A percentile compares a stretch with the other conserved stretches of the same genome.
phyloP scores from a whole-genome alignment of 2,113 vertebrate species.

The Verasper variegatus region DNA sequence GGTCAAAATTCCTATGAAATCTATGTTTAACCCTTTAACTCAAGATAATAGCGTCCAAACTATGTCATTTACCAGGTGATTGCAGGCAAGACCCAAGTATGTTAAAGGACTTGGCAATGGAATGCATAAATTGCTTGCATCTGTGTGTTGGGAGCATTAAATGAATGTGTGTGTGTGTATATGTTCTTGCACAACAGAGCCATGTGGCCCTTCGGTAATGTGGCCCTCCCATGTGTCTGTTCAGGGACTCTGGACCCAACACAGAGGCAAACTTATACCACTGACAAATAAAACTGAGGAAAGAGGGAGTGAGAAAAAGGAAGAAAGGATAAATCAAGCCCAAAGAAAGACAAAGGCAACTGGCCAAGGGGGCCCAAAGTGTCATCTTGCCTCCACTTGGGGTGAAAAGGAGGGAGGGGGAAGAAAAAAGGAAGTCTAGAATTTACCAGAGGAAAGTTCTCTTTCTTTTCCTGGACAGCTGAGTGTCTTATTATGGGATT shows the following conservation, averaged over 20 bases:
- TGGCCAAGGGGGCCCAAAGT: constrained; percentile 75
- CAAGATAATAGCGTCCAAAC: constrained; percentile 30
- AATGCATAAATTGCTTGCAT: constrained; percentile 67
- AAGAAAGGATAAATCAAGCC: constrained; percentile 74
- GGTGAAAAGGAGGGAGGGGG: constrained; percentile 59
- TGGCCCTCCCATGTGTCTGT: constrained; percentile 57
- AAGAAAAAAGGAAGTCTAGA: constrained; percentile 75
- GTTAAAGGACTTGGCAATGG: constrained; percentile 34
- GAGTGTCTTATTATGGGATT: constrained; percentile 88
- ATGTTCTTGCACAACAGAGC: constrained; percentile 40
- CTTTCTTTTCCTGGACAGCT: constrained; percentile 85
- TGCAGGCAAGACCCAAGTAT: constrained; percentile 29
- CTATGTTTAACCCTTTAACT: constrained; percentile 26
- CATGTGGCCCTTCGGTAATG: constrained; percentile 54
- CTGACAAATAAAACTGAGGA: constrained; percentile 39
- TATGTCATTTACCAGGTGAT: constrained; percentile 34
- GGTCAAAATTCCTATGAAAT: constrained; percentile 30
- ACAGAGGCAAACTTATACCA: constrained; percentile 69
- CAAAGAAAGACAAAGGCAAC: constrained; percentile 76
- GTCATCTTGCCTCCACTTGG: constrained; percentile 76
- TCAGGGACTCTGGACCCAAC: constrained; percentile 57
- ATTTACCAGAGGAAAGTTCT: constrained; percentile 82
- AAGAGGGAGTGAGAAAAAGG: constrained; percentile 56
- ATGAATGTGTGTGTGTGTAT: constrained; percentile 29
- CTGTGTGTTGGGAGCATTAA: constrained; percentile 54